phyloP scores from a whole-genome alignment of 2,797 vertebrate genomes.

The Lepidocolaptes lacrymiger region DNA sequence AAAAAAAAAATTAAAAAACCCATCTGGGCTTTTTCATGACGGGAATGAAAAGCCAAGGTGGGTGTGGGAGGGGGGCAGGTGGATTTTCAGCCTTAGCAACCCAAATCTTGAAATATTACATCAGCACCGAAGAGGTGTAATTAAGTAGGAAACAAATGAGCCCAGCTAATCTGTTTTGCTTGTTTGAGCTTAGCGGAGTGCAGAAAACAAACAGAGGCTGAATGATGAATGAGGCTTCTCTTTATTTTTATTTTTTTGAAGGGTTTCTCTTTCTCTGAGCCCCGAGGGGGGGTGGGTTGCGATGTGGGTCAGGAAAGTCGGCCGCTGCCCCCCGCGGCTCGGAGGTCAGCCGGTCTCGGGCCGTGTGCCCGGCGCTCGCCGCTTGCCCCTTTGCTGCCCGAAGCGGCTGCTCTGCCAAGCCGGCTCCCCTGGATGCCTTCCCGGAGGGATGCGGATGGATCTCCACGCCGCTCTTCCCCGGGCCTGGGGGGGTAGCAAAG shows the following conservation, averaged over 20 bases:
- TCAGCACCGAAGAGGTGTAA: slow-evolving; percentile 58
- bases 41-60: slow-evolving; percentile 67
- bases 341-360: not conserved
- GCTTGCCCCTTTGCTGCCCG: not conserved
- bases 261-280: not conserved
- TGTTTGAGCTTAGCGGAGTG: slow-evolving; percentile 61
- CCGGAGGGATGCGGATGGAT: not conserved
- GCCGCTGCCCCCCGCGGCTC: not conserved
- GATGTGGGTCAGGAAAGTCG: not conserved
- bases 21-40: slow-evolving; percentile 60
- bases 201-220: slow-evolving; percentile 67
- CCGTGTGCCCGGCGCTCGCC: not conserved
- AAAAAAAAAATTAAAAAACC: not conserved
- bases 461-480: accelerated
- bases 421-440: not conserved
- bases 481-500: accelerated
- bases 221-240: slow-evolving; percentile 45
- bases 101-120: slow-evolving; percentile 59
- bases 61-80: slow-evolving; percentile 62
- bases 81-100: slow-evolving; percentile 68
- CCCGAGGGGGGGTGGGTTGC: not conserved
- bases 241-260: not conserved
- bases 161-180: slow-evolving; percentile 68
- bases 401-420: not conserved
- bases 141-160: slow-evolving; percentile 69